Evolutionary conservation across 2,113 vertebrate species (phyloP), one percentile per base, ranked within the genome.

Genomic region (Dermatemys mawii): DNA sequence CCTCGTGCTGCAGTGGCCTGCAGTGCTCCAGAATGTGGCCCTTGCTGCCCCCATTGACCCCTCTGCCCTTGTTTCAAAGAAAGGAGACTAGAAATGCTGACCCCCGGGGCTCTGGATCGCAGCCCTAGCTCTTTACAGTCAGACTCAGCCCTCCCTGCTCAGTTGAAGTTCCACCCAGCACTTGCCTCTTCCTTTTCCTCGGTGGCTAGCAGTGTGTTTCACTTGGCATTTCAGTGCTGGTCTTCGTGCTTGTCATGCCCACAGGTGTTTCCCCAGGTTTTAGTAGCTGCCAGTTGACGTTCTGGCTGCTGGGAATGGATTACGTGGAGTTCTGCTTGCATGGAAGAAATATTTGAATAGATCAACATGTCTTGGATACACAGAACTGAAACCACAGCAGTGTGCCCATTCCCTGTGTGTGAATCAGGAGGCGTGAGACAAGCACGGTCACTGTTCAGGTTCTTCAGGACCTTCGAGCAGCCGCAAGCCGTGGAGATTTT

Each of bases 261-360:
- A 0, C 49, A 70, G 86, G 44, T 51, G 49, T 81, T 79, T 87
- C 81, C 54, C 73, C 67, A 53, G 78, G 41, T 94, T 93, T 92
- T 81, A 89, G 81, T 88, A 85, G 90, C 88, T 93, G 95, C 88
- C 95, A 94, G 32, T 93, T 95, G 79, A 91, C 92, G 60, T 91
- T 95, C 85, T 26, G 21, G 48, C 80, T 92, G 79, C 79, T 57
- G 84, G 51, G 90, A 93, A 93, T 82, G 93, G 79, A 63, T 94
- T 88, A 91, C 86, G 46, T 83, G 73, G 87, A 81, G 67, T 63
- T 81, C 88, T 83, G 87, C 90, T 95, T 95, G 81, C 73, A 88
- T 93, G 84, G 82, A 80, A 87, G 86, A 91, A 93, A 78, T 83
- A 88, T 81, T 86, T 93, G 89, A 95, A 87, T 78, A 38, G 60